Conservation (phyloP, 2,888 invertebrate species). For the Thumatha senex region DNA sequence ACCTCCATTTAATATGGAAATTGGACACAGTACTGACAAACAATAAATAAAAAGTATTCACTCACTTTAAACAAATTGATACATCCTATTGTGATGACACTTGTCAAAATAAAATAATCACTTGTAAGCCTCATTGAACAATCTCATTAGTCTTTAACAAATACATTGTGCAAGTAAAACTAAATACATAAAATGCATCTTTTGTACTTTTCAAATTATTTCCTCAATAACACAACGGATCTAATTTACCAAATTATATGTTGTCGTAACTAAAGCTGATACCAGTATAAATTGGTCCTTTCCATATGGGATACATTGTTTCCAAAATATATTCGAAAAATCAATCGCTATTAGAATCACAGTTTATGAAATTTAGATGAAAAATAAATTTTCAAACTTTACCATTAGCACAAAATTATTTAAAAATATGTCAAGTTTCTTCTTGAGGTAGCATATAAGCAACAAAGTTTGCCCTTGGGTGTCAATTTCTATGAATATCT, state of each 20-base stretch:
- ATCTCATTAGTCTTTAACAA: constrained; percentile 43
- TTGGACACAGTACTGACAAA: constrained; percentile 35
- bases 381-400: too few species aligned
- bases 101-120: constrained; percentile 18
- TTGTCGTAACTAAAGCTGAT: too few species aligned
- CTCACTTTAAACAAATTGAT: constrained; percentile 46
- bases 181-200: constrained; percentile 21
- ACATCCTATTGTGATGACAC: constrained; percentile 37
- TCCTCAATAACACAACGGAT: constrained; percentile 21
- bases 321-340: too few species aligned
- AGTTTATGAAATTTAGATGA: too few species aligned
- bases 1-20: constrained; percentile 55
- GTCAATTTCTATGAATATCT: too few species aligned
- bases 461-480: too few species aligned
- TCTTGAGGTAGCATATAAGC: too few species aligned
- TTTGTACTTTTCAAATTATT: constrained; percentile 28
- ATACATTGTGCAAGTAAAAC: constrained; percentile 24
- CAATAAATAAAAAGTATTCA: constrained; percentile 38
- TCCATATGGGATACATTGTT: too few species aligned
- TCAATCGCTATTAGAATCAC: too few species aligned
- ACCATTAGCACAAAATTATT: too few species aligned
- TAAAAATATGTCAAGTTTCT: too few species aligned
- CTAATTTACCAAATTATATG: constrained; percentile 7
- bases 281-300: too few species aligned
- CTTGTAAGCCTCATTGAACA: constrained; percentile 50